Evolutionary conservation across 2,797 vertebrate species (phyloP), one percentile per base, ranked within the genome.

Genomic region (Agapornis canus): DNA sequence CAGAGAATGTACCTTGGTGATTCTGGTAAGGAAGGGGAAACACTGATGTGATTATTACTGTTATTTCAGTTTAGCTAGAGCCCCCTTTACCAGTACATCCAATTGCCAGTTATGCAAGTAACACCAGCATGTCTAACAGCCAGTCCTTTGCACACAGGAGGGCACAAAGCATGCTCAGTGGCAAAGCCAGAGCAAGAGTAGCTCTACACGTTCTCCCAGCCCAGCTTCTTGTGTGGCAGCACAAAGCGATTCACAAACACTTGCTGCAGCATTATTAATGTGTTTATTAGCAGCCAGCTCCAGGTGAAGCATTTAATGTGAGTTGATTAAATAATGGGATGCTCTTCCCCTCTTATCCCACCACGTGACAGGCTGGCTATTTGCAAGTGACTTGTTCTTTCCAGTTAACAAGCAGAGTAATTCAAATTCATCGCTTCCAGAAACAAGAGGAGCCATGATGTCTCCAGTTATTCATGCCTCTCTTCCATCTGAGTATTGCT

Each of bases 321-420:
- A 86, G 42, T 63, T 56, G 40, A 92, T 95, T 82, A 82, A 90
- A 86, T 73, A 76, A 73, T 3, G 10, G 51, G 61, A 59, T 86
- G 39, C 37, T 78, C 7, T 86, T 81, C 43, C 37, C 5, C 39
- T 79, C 49, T 83, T 86, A 61, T 78, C 32, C 76, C 4, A 7
- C 48, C 48, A 54, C 3, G 6, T 25, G 88, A 86, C 29, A 40
- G 69, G 39, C 42, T 79, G 76, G 69, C 57, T 82, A 5, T 91
- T 90, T 95, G 90, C 70, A 72, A 78, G 27, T 48, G n/a, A 92
- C 70, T 90, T 82, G 43, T 76, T 85, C 68, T 85, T 95, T 95
- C 66, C 47, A 12, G 21, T 76, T 84, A 90, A 89, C 48, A 70
- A 90, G 83, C 77, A 84, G 88, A 82, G 56, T 89, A 90, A 93